Conservation (phyloP, 2,888 invertebrate genomes). For the Cerceris rybyensis region DNA sequence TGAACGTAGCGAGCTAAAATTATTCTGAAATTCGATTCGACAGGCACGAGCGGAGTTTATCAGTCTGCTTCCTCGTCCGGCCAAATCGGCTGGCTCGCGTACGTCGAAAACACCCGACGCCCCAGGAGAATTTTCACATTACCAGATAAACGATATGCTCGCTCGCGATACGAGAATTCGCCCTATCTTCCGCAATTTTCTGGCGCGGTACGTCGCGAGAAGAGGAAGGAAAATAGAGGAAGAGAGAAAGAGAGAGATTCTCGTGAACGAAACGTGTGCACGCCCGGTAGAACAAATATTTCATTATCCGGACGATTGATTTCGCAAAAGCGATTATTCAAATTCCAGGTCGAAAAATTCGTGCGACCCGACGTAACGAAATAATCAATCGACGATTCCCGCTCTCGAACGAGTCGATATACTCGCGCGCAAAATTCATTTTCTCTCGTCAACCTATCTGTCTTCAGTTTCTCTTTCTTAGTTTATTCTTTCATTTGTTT, state of each 20-base stretch:
- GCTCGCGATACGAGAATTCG: not conserved
- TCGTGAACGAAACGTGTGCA: too few relatives aligned
- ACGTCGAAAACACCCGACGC: constrained; percentile 13
- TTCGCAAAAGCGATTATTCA: constrained; percentile 4
- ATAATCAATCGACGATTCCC: not conserved
- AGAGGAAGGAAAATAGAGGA: not conserved
- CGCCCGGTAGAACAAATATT: not conserved
- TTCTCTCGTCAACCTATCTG: not conserved
- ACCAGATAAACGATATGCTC: constrained; percentile 11
- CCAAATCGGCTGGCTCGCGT: constrained; percentile 9
- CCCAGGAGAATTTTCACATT: constrained; percentile 7
- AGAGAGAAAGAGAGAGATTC: not conserved
- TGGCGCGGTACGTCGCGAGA: not conserved
- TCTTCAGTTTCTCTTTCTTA: too few relatives aligned
- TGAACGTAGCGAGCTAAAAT: not conserved
- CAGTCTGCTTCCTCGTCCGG: constrained; percentile 1
- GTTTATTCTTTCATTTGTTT: not conserved
- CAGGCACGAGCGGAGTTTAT: not conserved
- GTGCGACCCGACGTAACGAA: not conserved
- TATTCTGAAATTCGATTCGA: not conserved
- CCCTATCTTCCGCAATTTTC: not conserved
- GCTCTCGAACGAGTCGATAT: not conserved
- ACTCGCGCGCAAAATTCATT: not conserved
- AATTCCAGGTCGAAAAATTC: not conserved
- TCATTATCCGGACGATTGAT: constrained; percentile 1